Evolutionary conservation across 2,888 invertebrate species (phyloP), one percentile per base, ranked within the genome.

Genomic region (Polia nebulosa): DNA sequence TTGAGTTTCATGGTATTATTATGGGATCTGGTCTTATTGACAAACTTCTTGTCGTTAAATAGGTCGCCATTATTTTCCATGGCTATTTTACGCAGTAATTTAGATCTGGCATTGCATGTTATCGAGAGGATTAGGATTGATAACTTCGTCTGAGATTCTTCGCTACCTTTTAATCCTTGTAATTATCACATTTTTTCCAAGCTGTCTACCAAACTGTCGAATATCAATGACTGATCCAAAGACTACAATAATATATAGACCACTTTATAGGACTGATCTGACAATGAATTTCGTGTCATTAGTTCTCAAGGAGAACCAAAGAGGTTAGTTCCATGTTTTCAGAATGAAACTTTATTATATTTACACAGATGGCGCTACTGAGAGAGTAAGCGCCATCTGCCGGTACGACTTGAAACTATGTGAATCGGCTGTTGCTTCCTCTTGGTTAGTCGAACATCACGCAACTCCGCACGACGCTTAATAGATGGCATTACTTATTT

Each of bases 21-120:
- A 56, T 85, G 85, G 51, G 94, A 92, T 83, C 89, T 92, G 2
- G 90, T 87, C 84, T 90, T 92, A 62, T 80, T 88, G 11, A 90
- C 51, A 55, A 53, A 71, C 80, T 90, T 92, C 76, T 89, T 92
- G 5, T 92, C 91, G 47, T 74, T 85, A 53, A 80, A 58, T 41
- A 82, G 39, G 55, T 87, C 87, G 36, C 81, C 86, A 83, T 88
- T 87, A 82, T 82, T 87, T 79, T 94, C 92, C 94, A 94, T 94
- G 65, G 74, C 83, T 82, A 61, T 85, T n/a, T 80, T 65, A 84
- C 81, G 80, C 47, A 71, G 53, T 70, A 85, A 88, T 89, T 87
- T 88, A 76, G 75, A 72, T 58, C 65, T 83, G 36, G 58, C 68
- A 74, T 79, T 80, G 61, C 85, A 80, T 84, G 75, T 80, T 80